Evolutionary conservation across 2,113 vertebrate genomes (phyloP), one percentile per base, ranked within the genome.

Genomic region (Mormyrus iriodes): DNA sequence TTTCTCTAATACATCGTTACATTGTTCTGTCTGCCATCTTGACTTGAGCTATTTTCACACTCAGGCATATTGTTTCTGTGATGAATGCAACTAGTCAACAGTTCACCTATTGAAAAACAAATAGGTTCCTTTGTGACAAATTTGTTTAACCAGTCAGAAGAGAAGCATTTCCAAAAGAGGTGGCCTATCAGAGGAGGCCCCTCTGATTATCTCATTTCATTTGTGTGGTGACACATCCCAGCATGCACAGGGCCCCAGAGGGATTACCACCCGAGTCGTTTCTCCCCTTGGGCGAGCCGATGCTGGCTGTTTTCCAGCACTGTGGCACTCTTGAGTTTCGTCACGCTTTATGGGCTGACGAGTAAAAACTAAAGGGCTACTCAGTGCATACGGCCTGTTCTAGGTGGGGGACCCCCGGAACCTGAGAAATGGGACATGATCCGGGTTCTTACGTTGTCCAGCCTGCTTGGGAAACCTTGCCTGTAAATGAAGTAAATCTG

Each of bases 171-270:
- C 61, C 0, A 3, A 31, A 31, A 69, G n/a, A 4, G 61, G 61
- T 31, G 13, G 61, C 61, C n/a, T 69, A 69, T 69, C 61, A 69
- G 61, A 31, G 61, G 61, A 69, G 61, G 61, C 61, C 61, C 61
- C 61, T 69, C 10, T 69, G 61, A 17, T 19, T 39, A 79, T 13
- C 73, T 79, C 73, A 42, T 79, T 21, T 8, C 44, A 46, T 46
- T 84, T n/a, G 39, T 44, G 19, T 24, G 76, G 76, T 82, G 76
- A 42, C 39, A 82, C 76, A 82, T 88, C 86, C 86, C 86, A 88
- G 86, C 86, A 88, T 88, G 86, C 86, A 88, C 55, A 15, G 86
- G 17, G 52, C 27, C 86, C 42, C 44, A 10, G 61, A 31, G 10
- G 86, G 58, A 88, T 88, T 88, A 65, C 42, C 86, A 39, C 58